Evolutionary conservation across 64 coral and sea anemone species (phyloP), one percentile per base, ranked within the genome.

Genomic region (Montipora efflorescens): DNA sequence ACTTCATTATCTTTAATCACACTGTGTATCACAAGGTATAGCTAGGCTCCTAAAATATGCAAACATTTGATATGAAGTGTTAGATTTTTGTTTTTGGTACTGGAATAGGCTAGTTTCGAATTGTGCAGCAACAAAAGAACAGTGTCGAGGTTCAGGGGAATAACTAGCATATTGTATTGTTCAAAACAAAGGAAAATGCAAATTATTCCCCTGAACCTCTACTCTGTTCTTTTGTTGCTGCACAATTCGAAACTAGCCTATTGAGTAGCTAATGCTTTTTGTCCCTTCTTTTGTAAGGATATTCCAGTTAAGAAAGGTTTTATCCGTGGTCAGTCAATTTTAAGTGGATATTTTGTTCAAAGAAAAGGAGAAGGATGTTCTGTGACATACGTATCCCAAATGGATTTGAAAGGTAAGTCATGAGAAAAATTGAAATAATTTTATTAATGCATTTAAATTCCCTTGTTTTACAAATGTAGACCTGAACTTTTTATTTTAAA

Each of bases 1-100:
- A 99, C 73, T 99, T 99, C 55, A 79, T 99, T 78, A 99, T 99
- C 51, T 96, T 96, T 79, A 99, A 99, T 59, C 98, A 99, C 48
- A 90, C 98, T 80, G 98, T 99, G 1, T 92, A 99, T 87, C 98
- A 96, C 47, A 99, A 99, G 98, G 98, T 96, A 92, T 64, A 12
- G 8, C 14, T 64, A 36, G 1, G 36, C 36, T 36, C 2, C 36
- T 36, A 36, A 36, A 36, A 36, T 36, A 36, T 36, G 36, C 36
- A 36, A 36, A 36, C 36, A 36, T 36, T 36, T 36, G 36, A 36
- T 36, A 36, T 36, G 36, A 36, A 36, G 36, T 36, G 36, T 36
- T 36, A 36, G 36, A 36, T 36, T 36, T 36, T 53, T 48, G 11
- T 6, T 50, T 59, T 19, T 7, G 9, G 18, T 52, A 1, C 68